These are phyloP conservation scores for Syngnathus typhle DNA, from an alignment of 2,113 vertebrate species.

Conservation along the genomic window DNA sequence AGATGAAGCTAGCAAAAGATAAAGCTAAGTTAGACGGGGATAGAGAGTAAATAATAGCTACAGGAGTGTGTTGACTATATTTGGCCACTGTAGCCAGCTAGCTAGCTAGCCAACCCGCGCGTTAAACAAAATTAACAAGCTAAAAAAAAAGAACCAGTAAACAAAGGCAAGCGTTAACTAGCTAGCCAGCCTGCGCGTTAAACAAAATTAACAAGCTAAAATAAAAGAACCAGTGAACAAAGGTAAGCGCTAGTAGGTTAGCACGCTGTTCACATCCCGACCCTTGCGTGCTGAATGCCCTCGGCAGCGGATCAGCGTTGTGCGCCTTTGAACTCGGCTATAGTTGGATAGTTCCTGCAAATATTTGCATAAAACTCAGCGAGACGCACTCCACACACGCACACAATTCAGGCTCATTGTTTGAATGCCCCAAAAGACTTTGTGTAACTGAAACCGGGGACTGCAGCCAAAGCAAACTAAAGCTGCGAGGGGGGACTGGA, in stretches of 20 bases:
- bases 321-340: neutral
- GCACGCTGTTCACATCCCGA: neutral
- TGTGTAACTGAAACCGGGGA: conserved; percentile 19
- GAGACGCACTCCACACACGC: neutral
- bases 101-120: neutral
- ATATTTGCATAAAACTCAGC: conserved; percentile 1
- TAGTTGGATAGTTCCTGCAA: neutral
- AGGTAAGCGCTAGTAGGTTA: neutral
- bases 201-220: neutral
- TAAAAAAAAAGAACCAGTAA: neutral
- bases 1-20: too few relatives aligned
- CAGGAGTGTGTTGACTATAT: too few relatives aligned
- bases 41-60: neutral
- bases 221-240: neutral
- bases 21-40: neutral
- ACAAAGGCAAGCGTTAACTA: neutral
- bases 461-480: conserved; percentile 32
- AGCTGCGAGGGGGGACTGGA: neutral
- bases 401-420: neutral
- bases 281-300: neutral
- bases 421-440: conserved; percentile 12
- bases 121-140: neutral
- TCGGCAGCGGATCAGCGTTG: neutral
- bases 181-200: neutral
- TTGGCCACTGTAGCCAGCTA: too few relatives aligned